Evolutionary conservation across 2,797 vertebrate species (phyloP), one percentile per base, ranked within the genome.

Genomic region (Selene dorsalis): DNA sequence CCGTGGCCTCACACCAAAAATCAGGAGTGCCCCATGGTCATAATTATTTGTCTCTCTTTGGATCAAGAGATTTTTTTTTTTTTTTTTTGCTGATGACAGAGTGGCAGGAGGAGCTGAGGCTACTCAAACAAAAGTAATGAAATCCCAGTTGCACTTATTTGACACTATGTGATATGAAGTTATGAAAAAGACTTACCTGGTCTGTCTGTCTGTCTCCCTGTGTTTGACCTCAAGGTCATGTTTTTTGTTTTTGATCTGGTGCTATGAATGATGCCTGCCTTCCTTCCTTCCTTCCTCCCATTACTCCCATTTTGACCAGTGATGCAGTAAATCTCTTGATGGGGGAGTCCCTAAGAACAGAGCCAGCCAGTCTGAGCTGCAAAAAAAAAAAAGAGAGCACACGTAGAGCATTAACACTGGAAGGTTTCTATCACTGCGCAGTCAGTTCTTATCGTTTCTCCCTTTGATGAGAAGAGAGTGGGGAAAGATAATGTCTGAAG

Each of bases 391-490:
- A 69, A 58, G 75, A 72, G 74, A 64, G 65, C 32, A 24, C 57
- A 41, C 24, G 64, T 63, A 63, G 64, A 77, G 58, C 63, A 68
- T 58, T 64, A 20, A 24, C 69, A 5, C 26, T 64, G 69, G 75
- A 84, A 73, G 83, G 75, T 84, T 88, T 87, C 87, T 88, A 90
- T 91, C 91, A 88, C 80, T 60, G 50, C 78, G 80, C 77, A 86
- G 91, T 78, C 82, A 87, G 84, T 79, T 87, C 89, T 94, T 94
- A 94, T 95, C 93, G 16, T 32, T 24, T 65, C 76, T 69, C 70
- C 82, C 87, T 94, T 94, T 94, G 93, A 94, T 94, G 92, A 88
- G 87, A 69, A 71, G 58, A 73, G 84, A 88, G 87, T 38, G 80
- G 61, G 58, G 75, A 73, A 8, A 84, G 88, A 84, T 89, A 80